Percentiles rank a stretch among this genome's conserved stretches.
phyloP scores from a whole-genome alignment of 2,888 invertebrate species.

The Apamea crenata region DNA sequence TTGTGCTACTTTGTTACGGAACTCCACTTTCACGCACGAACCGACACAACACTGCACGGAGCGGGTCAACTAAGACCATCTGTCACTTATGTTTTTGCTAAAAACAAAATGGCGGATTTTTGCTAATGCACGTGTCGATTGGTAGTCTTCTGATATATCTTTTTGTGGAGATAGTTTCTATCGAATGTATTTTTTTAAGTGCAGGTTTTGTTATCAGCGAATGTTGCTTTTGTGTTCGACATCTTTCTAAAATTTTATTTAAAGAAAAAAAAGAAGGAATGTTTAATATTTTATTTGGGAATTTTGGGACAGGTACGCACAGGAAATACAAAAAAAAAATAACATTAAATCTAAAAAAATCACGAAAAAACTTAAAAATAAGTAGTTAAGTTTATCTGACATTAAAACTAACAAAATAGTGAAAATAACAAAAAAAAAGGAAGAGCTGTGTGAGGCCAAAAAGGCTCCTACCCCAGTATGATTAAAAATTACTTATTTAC shows the following conservation, averaged over 20 bases:
- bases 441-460: too few species aligned
- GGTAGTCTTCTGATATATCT: neutral
- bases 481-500: neutral
- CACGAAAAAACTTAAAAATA: too few species aligned
- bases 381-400: neutral
- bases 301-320: too few species aligned
- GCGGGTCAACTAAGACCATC: slow-evolving; percentile 55
- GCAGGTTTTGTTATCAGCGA: neutral
- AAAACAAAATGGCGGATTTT: slow-evolving; percentile 49
- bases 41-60: slow-evolving; percentile 37
- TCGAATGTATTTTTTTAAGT: neutral
- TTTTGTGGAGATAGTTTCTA: neutral
- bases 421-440: too few species aligned
- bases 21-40: slow-evolving; percentile 62
- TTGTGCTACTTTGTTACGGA: slow-evolving; percentile 63
- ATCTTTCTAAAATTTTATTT: slow-evolving; percentile 1
- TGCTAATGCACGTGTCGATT: slow-evolving; percentile 14
- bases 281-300: too few species aligned
- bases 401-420: too few species aligned
- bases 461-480: too few species aligned
- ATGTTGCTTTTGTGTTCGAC: neutral
- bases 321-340: too few species aligned
- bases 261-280: too few species aligned
- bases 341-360: neutral
- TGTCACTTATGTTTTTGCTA: slow-evolving; percentile 50